A percentile compares a stretch with the other conserved stretches of the same genome.
phyloP scores from a whole-genome alignment of 2,797 vertebrate genomes.

The Spheniscus humboldti region DNA sequence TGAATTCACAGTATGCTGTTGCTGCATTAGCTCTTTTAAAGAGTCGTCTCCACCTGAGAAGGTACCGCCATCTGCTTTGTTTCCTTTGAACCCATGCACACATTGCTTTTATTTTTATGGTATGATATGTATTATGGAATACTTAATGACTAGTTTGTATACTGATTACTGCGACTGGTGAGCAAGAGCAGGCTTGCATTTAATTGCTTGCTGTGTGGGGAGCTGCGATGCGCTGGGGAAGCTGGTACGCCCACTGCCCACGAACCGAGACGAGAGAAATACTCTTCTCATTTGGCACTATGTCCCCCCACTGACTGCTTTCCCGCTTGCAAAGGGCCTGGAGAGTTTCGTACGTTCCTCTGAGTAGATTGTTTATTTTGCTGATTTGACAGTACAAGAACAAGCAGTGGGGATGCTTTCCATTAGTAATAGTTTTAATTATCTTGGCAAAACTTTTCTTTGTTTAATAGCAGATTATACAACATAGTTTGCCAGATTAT shows the following conservation, averaged over 20 bases:
- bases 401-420: not conserved
- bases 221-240: not conserved
- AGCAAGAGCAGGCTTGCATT: not conserved
- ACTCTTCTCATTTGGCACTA: not conserved
- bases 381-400: not conserved
- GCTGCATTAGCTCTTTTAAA: not conserved
- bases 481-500: not conserved
- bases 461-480: not conserved
- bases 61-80: conserved; percentile 19
- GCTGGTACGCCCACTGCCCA: not conserved
- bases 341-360: not conserved
- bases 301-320: not conserved
- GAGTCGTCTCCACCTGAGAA: not conserved
- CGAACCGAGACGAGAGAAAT: not conserved
- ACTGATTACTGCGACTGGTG: not conserved
- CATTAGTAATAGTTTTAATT: not conserved
- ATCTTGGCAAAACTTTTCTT: not conserved
- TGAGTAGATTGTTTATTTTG: not conserved
- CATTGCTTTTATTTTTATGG: not conserved
- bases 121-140: not conserved
- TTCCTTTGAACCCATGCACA: not conserved
- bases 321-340: not conserved
- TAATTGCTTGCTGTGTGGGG: not conserved
- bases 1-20: not conserved
- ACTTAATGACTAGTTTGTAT: not conserved